These are phyloP conservation scores for Hirtodrosophila alboralis DNA, from an alignment of 2,888 invertebrate species.

Conservation along the genomic window DNA sequence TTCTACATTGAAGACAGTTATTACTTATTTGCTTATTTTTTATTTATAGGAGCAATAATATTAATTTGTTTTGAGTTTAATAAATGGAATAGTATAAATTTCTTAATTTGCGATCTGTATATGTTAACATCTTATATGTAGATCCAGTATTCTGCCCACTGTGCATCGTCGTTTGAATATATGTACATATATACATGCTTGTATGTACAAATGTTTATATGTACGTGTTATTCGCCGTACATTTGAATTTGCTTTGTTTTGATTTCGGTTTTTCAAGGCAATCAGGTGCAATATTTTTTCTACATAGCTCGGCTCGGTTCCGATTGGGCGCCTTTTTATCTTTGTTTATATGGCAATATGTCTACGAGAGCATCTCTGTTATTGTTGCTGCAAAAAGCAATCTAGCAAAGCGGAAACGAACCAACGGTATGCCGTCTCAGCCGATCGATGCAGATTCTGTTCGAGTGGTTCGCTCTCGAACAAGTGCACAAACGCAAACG, in stretches of 20 bases:
- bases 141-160: too few species aligned
- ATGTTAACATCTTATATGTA: too few species aligned
- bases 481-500: slow-evolving; percentile 62
- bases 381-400: slow-evolving; percentile 46
- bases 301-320: slow-evolving; percentile 54
- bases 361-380: slow-evolving; percentile 44
- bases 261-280: slow-evolving; percentile 72
- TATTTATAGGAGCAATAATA: too few species aligned
- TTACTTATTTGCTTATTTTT: too few species aligned
- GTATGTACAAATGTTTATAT: slow-evolving; percentile 17
- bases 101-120: too few species aligned
- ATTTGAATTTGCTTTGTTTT: slow-evolving; percentile 70
- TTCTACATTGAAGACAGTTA: too few species aligned
- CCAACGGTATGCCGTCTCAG: slow-evolving; percentile 35
- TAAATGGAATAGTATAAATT: too few species aligned
- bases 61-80: too few species aligned
- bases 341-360: slow-evolving; percentile 35
- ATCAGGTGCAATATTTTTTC: slow-evolving; percentile 73
- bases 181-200: too few species aligned
- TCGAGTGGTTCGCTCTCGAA: slow-evolving; percentile 63
- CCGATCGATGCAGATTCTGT: slow-evolving; percentile 31
- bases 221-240: slow-evolving; percentile 48
- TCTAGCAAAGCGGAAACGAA: slow-evolving; percentile 73
- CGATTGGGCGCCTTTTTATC: slow-evolving; percentile 71
- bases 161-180: too few species aligned